phyloP scores from a whole-genome alignment of 2,113 vertebrate species.

The Synodontis membranacea region DNA sequence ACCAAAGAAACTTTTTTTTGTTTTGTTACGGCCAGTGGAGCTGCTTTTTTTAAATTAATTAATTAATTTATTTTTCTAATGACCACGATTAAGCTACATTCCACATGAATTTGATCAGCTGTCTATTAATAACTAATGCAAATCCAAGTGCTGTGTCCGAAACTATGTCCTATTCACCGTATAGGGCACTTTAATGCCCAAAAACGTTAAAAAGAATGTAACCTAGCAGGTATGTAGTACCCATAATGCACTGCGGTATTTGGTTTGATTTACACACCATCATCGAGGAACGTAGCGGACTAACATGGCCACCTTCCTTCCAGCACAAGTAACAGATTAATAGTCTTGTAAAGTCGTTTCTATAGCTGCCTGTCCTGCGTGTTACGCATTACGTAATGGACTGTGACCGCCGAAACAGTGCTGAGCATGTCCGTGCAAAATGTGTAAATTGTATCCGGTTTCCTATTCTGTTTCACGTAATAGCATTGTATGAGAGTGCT shows the following conservation, averaged over 20 bases:
- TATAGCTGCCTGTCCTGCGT: background rate
- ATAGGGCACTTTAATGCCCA: background rate
- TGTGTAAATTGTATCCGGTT: background rate
- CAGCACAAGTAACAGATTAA: background rate
- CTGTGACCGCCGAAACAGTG: background rate
- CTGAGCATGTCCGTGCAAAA: background rate
- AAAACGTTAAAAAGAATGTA: background rate
- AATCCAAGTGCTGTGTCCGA: constrained; percentile 7
- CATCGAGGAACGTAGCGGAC: background rate
- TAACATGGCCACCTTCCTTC: background rate
- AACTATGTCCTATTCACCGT: background rate
- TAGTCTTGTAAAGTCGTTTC: background rate
- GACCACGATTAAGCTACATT: background rate
- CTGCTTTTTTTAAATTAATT: background rate
- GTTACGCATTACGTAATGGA: background rate
- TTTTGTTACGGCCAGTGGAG: background rate
- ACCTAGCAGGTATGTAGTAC: background rate
- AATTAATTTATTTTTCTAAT: background rate
- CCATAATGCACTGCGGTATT: background rate
- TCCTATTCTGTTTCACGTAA: background rate
- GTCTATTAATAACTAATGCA: constrained; percentile 12
- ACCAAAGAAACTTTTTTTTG: background rate
- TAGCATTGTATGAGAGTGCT: background rate
- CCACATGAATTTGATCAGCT: constrained; percentile 13
- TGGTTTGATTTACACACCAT: background rate